phyloP scores from a whole-genome alignment of 2,113 vertebrate genomes.

The Lasiurus borealis region DNA sequence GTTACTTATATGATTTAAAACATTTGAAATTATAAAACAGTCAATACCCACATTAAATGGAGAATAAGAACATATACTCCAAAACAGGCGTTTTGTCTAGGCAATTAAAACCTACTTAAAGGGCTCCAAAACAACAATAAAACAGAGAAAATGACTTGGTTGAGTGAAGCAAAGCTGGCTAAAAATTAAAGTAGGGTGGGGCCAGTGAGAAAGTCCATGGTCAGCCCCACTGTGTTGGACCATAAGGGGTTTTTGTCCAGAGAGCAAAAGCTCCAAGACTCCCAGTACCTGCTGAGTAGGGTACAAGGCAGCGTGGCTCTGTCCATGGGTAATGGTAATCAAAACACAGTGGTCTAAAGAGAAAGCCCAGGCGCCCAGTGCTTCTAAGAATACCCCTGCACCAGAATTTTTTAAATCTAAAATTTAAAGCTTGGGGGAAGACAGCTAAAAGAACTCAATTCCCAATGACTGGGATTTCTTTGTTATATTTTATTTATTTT shows the following conservation, averaged over 20 bases:
- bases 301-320: too few species aligned
- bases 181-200: neutral
- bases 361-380: rapidly evolving
- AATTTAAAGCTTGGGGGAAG: neutral
- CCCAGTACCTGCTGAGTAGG: rapidly evolving
- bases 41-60: neutral
- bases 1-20: neutral
- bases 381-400: neutral
- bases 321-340: rapidly evolving
- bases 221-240: too few species aligned
- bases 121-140: neutral
- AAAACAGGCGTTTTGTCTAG: neutral
- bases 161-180: neutral
- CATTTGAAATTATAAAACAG: neutral
- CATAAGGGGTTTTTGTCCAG: neutral
- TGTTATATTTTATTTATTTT: neutral
- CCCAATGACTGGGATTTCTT: neutral
- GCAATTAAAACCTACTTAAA: neutral
- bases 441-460: neutral
- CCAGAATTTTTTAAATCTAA: neutral
- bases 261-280: neutral
- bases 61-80: neutral
- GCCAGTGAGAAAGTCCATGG: rapidly evolving
- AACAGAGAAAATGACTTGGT: neutral
- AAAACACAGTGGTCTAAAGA: neutral